Evolutionary conservation across 1,140 invertebrate genomes (phyloP), one percentile per base, ranked within the genome.

Genomic region (Atta colombica): DNA sequence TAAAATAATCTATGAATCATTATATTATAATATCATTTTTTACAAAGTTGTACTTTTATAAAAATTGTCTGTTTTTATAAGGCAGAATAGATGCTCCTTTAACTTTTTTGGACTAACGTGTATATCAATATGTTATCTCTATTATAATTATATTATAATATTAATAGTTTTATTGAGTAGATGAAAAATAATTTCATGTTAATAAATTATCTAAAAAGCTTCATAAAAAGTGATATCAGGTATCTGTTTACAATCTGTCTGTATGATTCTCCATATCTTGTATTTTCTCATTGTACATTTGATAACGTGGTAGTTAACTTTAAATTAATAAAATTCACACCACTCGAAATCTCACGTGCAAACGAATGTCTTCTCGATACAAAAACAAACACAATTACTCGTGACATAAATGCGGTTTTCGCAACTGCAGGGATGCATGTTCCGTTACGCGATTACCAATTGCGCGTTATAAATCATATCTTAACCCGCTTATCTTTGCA

Each of bases 401-500:
- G 28, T 18, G 69, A 69, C 69, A 69, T 61, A 75, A 21, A 72
- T 28, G 31, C 3, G 0, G 10, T 1, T 89, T 85, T 85, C 51
- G 58, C 49, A 87, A 80, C 49, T 55, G 35, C 65, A 69, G 39
- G 16, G 18, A 45, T 61, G 25, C 25, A 25, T 25, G 35, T 39
- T 53, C 10, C 31, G 12, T 45, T 63, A n/a, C 58, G 74, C 60
- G 82, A 85, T 78, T 66, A 39, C 71, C 60, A 61, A 89, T 89
- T 60, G 71, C 28, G 75, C 68, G 53, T 84, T 63, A 25, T 66
- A 82, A 87, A 82, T 87, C 71, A 51, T 45, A 81, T 77, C 31
- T 66, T 71, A 51, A 35, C 16, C 45, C 53, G 72, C 66, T 90
- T 90, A 90, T 90, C 89, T 89, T 45, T n/a, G n/a, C 35, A 69